Conservation (phyloP, 1,140 invertebrate genomes). For the Camponotus vicinus region DNA sequence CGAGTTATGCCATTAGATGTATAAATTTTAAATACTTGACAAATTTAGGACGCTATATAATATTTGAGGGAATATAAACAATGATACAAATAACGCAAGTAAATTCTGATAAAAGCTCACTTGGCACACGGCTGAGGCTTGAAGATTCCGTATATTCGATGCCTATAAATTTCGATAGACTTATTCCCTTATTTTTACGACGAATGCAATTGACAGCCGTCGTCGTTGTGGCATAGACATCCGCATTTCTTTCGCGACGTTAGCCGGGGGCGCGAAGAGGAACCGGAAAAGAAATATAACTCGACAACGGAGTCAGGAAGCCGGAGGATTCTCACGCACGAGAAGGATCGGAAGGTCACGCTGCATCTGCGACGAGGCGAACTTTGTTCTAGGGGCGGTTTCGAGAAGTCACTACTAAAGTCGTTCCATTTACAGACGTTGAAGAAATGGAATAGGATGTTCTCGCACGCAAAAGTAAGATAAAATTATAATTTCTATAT, state of each 20-base stretch:
- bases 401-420: slow-evolving; percentile 19
- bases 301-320: slow-evolving; percentile 23
- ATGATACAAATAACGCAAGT: neutral
- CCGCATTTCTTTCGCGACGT: slow-evolving; percentile 28
- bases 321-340: slow-evolving; percentile 32
- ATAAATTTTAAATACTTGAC: slow-evolving; percentile 18
- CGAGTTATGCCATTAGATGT: neutral
- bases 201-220: slow-evolving; percentile 25
- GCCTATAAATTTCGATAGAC: slow-evolving; percentile 35
- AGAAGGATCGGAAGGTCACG: slow-evolving; percentile 28
- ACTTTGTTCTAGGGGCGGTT: slow-evolving; percentile 4
- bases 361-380: slow-evolving; percentile 22
- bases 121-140: neutral
- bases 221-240: slow-evolving; percentile 18
- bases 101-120: neutral
- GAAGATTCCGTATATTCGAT: neutral
- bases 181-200: slow-evolving; percentile 48
- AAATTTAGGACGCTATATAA: neutral
- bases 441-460: neutral
- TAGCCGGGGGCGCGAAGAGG: neutral
- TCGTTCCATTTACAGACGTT: neutral
- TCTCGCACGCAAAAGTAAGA: neutral
- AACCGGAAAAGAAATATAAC: slow-evolving; percentile 41
- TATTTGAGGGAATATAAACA: neutral
- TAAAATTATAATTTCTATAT: neutral